Conservation (phyloP, 92 coral and sea anemone genomes). For the Palythoa grandiflora region DNA sequence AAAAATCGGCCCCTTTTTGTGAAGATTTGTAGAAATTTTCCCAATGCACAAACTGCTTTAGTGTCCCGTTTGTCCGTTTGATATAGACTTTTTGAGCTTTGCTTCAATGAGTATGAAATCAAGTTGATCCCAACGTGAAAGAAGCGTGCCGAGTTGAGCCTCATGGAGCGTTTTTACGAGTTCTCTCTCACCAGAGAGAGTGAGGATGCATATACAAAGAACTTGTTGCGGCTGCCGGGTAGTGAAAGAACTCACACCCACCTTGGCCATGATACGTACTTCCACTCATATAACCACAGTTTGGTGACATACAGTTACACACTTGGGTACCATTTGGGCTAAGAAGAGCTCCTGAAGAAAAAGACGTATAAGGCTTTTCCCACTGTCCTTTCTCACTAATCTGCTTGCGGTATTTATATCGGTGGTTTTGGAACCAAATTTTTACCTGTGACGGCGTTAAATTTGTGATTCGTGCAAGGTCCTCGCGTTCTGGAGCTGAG, state of each 20-base stretch:
- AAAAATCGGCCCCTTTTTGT: neutral
- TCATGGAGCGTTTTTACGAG: neutral
- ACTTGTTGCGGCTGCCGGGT: conserved; percentile 68
- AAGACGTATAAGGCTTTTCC: conserved; percentile 84
- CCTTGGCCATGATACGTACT: conserved; percentile 71
- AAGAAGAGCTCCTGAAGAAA: conserved; percentile 72
- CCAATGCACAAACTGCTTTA: neutral
- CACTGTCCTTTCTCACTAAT: conserved; percentile 96
- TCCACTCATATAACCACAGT: conserved; percentile 80
- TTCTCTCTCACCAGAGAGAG: conserved; percentile 70
- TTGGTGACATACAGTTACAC: conserved; percentile 85
- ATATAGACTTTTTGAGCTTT: conserved; percentile 6
- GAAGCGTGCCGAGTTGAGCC: neutral
- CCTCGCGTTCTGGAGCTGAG: conserved; percentile 99
- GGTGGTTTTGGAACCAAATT: conserved; percentile 99
- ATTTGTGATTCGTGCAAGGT: conserved; percentile 92
- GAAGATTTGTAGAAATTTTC: neutral
- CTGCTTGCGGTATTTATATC: conserved; percentile 96
- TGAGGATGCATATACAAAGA: conserved; percentile 78
- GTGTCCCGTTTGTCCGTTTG: conserved; percentile 11
- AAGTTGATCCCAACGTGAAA: conserved; percentile 10
- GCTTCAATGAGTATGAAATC: neutral
- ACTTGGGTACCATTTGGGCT: conserved; percentile 78
- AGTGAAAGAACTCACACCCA: conserved; percentile 80
- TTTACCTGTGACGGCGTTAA: conserved; percentile 98